Base-by-base conservation (phyloP, 2,888 invertebrate species). In the Adelognathus sp. region DNA sequence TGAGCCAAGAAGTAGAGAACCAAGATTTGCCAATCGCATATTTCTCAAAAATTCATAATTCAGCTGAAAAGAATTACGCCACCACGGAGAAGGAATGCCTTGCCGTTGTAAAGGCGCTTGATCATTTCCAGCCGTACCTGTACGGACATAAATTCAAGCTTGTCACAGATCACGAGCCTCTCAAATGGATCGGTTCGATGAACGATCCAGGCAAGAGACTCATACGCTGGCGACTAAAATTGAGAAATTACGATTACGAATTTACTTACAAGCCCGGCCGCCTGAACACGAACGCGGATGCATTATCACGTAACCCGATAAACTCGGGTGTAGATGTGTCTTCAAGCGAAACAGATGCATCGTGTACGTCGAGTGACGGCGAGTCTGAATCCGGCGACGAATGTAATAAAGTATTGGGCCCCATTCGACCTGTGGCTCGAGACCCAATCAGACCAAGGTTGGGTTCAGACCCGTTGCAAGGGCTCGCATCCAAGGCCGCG, bases 91-190 rank as follows among this genome's bases (percentile, higher is more conserved):
- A n/a, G n/a, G n/a, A n/a, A n/a, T n/a, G n/a, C n/a, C n/a, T n/a
- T n/a, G n/a, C n/a, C n/a, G n/a, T n/a, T n/a, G n/a, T n/a, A n/a
- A n/a, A n/a, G n/a, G n/a, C n/a, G n/a, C n/a, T n/a, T n/a, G n/a
- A n/a, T n/a, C n/a, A n/a, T n/a, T n/a, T n/a, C n/a, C n/a, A n/a
- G n/a, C n/a, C n/a, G n/a, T 79, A 70, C n/a, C 11, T 79, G 0
- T 74, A 74, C 21, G 79, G 66, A 3, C 39, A 27, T 2, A 24
- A 70, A 4, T 72, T 76, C 16, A 76, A 39, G 0, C 31, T 75
- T n/a, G 54, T 71, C 4, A 67, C 39, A 4, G 71, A 75, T 44
- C 75, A 79, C 18, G 64, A 71, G 31, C 72, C 71, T 2, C 39
- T 79, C 0, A 70, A 58, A 36, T 72, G 56, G 58, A 44, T 76